Conservation (phyloP, 2,888 invertebrate genomes). For the Pandemis heparana region DNA sequence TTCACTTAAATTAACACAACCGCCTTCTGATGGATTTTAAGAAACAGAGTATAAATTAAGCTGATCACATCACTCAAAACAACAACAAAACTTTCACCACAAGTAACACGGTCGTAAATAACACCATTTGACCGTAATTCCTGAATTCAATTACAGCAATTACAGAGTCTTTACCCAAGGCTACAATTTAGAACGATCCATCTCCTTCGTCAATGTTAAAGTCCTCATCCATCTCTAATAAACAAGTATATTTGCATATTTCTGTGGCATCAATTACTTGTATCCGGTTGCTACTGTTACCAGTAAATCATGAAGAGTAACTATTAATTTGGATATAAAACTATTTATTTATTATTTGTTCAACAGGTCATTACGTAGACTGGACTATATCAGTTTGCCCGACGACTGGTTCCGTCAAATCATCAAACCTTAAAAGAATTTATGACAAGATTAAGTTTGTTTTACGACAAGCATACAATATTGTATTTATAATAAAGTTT, state of each 20-base stretch:
- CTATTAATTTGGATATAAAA: conserved; percentile 18
- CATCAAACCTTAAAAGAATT: background rate
- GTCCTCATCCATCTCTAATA: background rate
- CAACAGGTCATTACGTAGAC: conserved; percentile 25
- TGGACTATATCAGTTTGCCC: background rate
- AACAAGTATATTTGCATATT: conserved; percentile 22
- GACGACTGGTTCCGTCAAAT: background rate
- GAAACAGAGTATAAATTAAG: too few relatives aligned
- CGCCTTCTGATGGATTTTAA: too few relatives aligned
- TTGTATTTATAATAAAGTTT: background rate
- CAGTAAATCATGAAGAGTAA: conserved; percentile 24
- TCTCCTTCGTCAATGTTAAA: background rate
- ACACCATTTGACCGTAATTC: background rate
- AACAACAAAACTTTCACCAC: background rate
- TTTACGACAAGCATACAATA: too few relatives aligned
- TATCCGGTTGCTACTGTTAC: conserved; percentile 21
- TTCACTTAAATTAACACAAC: too few relatives aligned
- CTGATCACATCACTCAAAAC: too few relatives aligned
- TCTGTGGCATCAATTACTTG: conserved; percentile 3
- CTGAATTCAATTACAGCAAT: conserved; percentile 4
- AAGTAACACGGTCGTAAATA: background rate
- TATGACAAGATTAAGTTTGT: background rate
- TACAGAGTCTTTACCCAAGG: background rate
- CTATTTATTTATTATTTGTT: conserved; percentile 21
- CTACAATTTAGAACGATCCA: conserved; percentile 1